Percentiles rank a stretch among this genome's conserved stretches.
Evolutionary conservation across 2,113 vertebrate genomes (phyloP).

Genomic region (Tretioscincus oriximinensis): DNA sequence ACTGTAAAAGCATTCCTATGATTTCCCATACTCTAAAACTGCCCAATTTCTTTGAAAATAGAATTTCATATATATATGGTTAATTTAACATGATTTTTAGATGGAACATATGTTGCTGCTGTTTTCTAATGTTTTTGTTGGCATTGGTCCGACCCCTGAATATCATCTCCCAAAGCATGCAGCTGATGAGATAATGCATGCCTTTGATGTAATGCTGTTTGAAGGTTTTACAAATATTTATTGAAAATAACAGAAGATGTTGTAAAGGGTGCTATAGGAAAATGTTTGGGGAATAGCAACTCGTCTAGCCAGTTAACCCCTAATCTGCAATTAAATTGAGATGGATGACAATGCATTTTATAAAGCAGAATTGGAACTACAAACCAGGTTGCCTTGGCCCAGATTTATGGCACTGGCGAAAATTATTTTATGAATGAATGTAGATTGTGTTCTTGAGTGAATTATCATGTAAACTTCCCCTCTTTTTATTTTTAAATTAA

Average conservation of each 20-base stretch:
- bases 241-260: background rate
- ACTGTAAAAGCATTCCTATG: background rate
- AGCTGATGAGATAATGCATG: slow-evolving; percentile 3
- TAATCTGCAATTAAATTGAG: slow-evolving; percentile 17
- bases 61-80: background rate
- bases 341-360: background rate
- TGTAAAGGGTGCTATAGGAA: background rate
- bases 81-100: background rate
- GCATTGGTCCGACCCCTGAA: background rate
- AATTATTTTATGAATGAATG: background rate
- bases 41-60: background rate
- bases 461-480: background rate
- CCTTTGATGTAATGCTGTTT: slow-evolving; percentile 14
- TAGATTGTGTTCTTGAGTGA: background rate
- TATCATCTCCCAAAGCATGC: background rate
- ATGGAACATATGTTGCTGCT: background rate
- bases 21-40: background rate
- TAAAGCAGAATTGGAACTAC: background rate
- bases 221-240: slow-evolving; percentile 14
- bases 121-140: background rate
- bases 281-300: background rate
- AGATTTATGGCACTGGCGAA: slow-evolving; percentile 5
- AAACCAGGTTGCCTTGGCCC: background rate
- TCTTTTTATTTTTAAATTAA: background rate
- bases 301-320: background rate